Conservation (phyloP, 2,888 invertebrate species). For the Acrobeloides nanus region DNA sequence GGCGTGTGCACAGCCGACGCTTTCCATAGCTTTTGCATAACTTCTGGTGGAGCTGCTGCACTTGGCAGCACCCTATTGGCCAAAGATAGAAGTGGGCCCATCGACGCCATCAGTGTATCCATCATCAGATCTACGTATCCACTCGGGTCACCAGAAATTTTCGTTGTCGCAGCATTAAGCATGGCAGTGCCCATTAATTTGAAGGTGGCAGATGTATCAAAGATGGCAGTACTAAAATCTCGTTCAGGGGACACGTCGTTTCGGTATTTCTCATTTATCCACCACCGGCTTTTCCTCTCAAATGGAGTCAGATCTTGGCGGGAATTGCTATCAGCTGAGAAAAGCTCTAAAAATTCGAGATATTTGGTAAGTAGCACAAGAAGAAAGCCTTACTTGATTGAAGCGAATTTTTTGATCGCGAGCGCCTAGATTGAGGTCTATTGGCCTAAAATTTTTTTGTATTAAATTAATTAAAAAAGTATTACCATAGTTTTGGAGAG, state of each 20-base stretch:
- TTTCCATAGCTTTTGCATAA: constrained; percentile 31
- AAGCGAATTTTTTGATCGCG: no score
- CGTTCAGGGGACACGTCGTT: constrained; percentile 34
- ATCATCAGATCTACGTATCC: constrained; percentile 45
- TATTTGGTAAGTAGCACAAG: no score
- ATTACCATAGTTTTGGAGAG: no score
- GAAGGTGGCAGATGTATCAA: constrained; percentile 38
- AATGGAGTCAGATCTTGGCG: no score
- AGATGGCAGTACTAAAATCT: constrained; percentile 11
- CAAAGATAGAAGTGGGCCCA: constrained; percentile 34
- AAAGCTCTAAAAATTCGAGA: no score
- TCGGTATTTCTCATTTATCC: constrained; percentile 38
- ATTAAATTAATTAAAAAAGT: no score
- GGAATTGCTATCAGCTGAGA: no score
- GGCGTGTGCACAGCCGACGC: constrained; percentile 38
- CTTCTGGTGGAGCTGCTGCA: constrained; percentile 12
- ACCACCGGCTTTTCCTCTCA: constrained; percentile 42
- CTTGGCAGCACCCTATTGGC: constrained; percentile 28
- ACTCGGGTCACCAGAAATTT: no score
- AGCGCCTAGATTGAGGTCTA: no score
- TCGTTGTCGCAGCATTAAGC: constrained; percentile 18
- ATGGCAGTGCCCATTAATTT: constrained; percentile 33
- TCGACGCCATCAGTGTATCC: constrained; percentile 40
- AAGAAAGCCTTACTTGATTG: no score
- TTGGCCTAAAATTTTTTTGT: no score